A percentile compares a stretch with the other conserved stretches of the same genome.
Evolutionary conservation across 2,888 invertebrate species (phyloP).

Genomic region (Pandemis heparana): DNA sequence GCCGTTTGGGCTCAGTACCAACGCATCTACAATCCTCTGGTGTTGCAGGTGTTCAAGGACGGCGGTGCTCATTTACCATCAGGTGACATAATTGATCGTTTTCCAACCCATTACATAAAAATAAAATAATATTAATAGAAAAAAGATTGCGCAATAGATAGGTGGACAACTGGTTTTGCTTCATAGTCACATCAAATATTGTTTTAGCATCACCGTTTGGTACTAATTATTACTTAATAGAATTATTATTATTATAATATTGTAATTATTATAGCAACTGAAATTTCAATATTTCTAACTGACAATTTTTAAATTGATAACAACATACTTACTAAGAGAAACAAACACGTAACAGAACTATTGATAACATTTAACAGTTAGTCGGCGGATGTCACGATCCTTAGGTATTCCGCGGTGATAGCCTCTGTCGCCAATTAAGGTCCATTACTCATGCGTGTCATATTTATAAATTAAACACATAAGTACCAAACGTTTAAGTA

Average conservation of each 20-base stretch:
- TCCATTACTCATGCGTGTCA: constrained; percentile 77
- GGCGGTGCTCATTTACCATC: too few species aligned
- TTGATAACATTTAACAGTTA: constrained; percentile 70
- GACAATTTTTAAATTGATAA: constrained; percentile 9
- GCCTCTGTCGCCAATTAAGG: constrained; percentile 79
- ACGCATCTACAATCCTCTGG: too few species aligned
- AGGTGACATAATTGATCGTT: too few species aligned
- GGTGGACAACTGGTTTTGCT: constrained; percentile 38
- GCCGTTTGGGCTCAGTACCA: too few species aligned
- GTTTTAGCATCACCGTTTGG: too few species aligned
- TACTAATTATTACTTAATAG: too few species aligned
- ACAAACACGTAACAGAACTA: constrained; percentile 44
- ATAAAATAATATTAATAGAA: too few species aligned
- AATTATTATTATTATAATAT: too few species aligned
- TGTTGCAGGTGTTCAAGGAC: too few species aligned
- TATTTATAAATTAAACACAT: constrained; percentile 69
- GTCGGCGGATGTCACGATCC: constrained; percentile 79
- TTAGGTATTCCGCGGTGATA: constrained; percentile 74
- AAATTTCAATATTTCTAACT: background rate
- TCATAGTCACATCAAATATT: too few species aligned
- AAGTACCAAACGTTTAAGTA: constrained; percentile 38
- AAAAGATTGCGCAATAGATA: constrained; percentile 54
- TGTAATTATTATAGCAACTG: too few species aligned
- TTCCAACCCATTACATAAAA: too few species aligned
- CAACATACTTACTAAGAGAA: constrained; percentile 43